A percentile compares a stretch with the other conserved stretches of the same genome.
Conservation (phyloP, 1,140 invertebrate species). For the Drosophila suzukii region DNA sequence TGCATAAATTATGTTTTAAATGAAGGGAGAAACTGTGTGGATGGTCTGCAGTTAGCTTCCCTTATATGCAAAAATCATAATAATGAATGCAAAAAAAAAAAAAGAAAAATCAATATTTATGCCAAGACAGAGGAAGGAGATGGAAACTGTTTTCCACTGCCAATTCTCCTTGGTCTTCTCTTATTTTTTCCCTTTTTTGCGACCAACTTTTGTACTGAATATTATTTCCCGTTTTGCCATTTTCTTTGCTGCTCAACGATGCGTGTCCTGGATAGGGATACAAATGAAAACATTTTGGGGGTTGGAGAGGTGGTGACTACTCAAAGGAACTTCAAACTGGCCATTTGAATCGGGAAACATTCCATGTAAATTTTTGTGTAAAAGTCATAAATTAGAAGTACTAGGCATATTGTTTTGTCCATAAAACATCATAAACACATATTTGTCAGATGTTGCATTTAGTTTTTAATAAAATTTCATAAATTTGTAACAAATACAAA, state of each 20-base stretch:
- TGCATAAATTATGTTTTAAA: constrained; percentile 49
- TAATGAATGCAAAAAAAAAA: constrained; percentile 13
- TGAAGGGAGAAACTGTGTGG: not conserved
- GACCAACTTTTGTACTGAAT: constrained; percentile 41
- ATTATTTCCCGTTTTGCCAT: constrained; percentile 22
- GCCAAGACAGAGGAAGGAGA: constrained; percentile 23
- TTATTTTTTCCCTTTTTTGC: constrained; percentile 15
- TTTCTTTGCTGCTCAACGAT: constrained; percentile 40
- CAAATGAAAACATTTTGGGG: constrained; percentile 14
- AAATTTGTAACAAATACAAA: too few relatives aligned
- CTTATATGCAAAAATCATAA: constrained; percentile 25
- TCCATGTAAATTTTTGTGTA: not conserved
- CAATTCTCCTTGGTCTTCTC: constrained; percentile 9
- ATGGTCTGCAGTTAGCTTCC: not conserved
- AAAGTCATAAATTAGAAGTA: not conserved
- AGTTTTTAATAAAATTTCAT: too few relatives aligned
- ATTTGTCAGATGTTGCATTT: too few relatives aligned
- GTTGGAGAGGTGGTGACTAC: not conserved
- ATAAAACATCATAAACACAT: not conserved
- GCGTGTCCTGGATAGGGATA: constrained; percentile 46
- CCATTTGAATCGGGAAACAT: constrained; percentile 6
- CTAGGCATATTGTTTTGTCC: not conserved
- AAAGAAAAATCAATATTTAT: constrained; percentile 48
- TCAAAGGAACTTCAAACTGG: constrained; percentile 7
- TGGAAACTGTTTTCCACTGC: constrained; percentile 23